phyloP scores from a whole-genome alignment of 2,797 vertebrate species.

The Coregonus suidteri region DNA sequence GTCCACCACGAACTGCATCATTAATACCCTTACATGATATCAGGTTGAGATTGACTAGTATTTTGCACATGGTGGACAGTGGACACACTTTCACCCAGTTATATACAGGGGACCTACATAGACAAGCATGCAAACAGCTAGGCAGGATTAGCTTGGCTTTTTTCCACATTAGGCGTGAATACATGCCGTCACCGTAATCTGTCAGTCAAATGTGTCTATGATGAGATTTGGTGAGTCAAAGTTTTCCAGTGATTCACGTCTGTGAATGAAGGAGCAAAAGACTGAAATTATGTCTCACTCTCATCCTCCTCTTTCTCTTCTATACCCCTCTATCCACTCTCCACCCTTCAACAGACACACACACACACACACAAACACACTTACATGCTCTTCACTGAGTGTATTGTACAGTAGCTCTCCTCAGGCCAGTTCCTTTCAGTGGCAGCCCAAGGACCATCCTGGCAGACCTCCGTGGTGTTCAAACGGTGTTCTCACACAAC shows the following conservation, averaged over 20 bases:
- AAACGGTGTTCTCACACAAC: slow-evolving; percentile 47
- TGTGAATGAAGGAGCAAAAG: slow-evolving; percentile 47
- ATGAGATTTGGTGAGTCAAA: slow-evolving; percentile 68
- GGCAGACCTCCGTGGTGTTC: slow-evolving; percentile 70
- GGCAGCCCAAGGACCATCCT: slow-evolving; percentile 47
- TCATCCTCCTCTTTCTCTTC: slow-evolving; percentile 12
- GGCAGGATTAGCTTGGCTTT: slow-evolving; percentile 49
- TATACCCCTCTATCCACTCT: background rate
- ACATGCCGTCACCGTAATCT: slow-evolving; percentile 75
- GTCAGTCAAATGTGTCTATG: slow-evolving; percentile 59
- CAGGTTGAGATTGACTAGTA: background rate
- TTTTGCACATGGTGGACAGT: background rate
- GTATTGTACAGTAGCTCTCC: slow-evolving; percentile 35
- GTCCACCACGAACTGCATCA: too few species aligned
- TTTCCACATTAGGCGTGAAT: slow-evolving; percentile 62
- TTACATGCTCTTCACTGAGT: slow-evolving; percentile 23
- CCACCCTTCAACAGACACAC: background rate
- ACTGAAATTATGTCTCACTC: slow-evolving; percentile 42
- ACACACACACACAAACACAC: slow-evolving; percentile 10
- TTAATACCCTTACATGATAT: too few species aligned
- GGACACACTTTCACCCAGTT: slow-evolving; percentile 29
- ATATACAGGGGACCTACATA: slow-evolving; percentile 18
- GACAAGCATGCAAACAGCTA: slow-evolving; percentile 30
- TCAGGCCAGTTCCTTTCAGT: slow-evolving; percentile 49
- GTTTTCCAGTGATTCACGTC: slow-evolving; percentile 74